phyloP scores from a whole-genome alignment of 2,113 vertebrate species.

The Thryonomys swinderianus region DNA sequence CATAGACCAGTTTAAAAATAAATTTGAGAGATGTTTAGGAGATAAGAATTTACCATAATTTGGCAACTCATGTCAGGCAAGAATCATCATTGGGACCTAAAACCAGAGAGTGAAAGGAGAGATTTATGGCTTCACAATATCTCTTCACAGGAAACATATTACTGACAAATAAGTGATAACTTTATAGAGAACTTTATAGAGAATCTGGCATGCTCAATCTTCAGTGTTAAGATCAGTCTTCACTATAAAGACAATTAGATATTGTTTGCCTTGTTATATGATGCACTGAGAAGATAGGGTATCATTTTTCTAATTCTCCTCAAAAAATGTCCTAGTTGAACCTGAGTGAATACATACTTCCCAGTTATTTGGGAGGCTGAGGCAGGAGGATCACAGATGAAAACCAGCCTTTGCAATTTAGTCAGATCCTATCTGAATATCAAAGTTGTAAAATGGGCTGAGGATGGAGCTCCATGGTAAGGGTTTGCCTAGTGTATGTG shows the following conservation, averaged over 20 bases:
- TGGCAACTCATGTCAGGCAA: not conserved
- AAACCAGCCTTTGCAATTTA: not conserved
- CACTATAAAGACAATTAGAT: not conserved
- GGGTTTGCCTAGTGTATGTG: not conserved
- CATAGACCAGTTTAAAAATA: not conserved
- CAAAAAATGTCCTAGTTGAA: not conserved
- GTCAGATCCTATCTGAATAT: not conserved
- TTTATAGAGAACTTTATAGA: slow-evolving; percentile 22
- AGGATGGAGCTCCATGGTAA: not conserved
- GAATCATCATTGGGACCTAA: slow-evolving; percentile 18
- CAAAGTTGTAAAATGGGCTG: not conserved
- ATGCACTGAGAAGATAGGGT: not conserved
- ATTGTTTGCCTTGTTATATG: not conserved
- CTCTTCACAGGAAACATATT: not conserved
- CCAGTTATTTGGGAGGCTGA: not conserved
- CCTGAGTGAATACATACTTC: not conserved
- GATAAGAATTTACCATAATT: not conserved
- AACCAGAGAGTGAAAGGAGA: not conserved
- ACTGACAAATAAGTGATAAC: not conserved
- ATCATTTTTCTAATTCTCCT: not conserved
- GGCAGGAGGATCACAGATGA: not conserved
- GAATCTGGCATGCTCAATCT: not conserved
- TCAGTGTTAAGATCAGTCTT: not conserved
- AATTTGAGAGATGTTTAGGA: not conserved
- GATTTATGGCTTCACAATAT: slow-evolving; percentile 28